A percentile compares a stretch with the other conserved stretches of the same genome.
These are phyloP conservation scores for Typhlichthys subterraneus DNA, from an alignment of 2,797 vertebrate species.

Conservation along the genomic window DNA sequence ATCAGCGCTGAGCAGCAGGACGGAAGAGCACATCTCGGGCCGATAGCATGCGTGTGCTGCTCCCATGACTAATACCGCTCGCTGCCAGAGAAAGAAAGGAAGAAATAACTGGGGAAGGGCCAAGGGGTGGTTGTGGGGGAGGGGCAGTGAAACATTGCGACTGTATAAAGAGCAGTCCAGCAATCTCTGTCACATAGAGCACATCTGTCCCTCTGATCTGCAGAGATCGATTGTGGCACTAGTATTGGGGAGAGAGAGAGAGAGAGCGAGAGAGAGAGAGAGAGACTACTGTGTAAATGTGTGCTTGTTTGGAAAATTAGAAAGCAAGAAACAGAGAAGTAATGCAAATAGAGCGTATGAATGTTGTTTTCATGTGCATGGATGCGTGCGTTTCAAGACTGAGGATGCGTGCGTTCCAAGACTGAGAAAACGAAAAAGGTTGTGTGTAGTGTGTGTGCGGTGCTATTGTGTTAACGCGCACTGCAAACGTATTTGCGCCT, in stretches of 20 bases:
- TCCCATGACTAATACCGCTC: slow-evolving; percentile 71
- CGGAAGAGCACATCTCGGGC: slow-evolving; percentile 73
- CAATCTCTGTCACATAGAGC: slow-evolving; percentile 56
- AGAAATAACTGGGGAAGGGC: slow-evolving; percentile 57
- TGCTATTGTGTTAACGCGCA: not conserved
- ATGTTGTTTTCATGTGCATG: not conserved
- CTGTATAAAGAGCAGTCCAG: slow-evolving; percentile 64
- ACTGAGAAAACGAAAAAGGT: too few relatives aligned
- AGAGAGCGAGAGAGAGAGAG: slow-evolving; percentile 20
- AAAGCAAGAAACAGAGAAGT: not conserved
- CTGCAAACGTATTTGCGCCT: not conserved
- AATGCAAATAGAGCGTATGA: not conserved
- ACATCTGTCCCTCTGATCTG: slow-evolving; percentile 59
- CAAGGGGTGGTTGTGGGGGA: slow-evolving; percentile 37
- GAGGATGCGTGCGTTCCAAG: not conserved
- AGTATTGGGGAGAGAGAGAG: slow-evolving; percentile 35
- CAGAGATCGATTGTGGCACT: slow-evolving; percentile 50
- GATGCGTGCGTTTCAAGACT: too few relatives aligned
- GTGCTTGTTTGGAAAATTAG: not conserved
- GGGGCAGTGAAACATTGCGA: slow-evolving; percentile 44
- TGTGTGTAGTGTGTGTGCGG: not conserved
- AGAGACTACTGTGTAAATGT: not conserved
- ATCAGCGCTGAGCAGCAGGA: slow-evolving; percentile 76
- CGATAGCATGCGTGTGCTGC: slow-evolving; percentile 66
- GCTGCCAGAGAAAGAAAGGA: slow-evolving; percentile 64